Base-by-base conservation (phyloP, 2,888 invertebrate species). In the Artemia sp. region DNA sequence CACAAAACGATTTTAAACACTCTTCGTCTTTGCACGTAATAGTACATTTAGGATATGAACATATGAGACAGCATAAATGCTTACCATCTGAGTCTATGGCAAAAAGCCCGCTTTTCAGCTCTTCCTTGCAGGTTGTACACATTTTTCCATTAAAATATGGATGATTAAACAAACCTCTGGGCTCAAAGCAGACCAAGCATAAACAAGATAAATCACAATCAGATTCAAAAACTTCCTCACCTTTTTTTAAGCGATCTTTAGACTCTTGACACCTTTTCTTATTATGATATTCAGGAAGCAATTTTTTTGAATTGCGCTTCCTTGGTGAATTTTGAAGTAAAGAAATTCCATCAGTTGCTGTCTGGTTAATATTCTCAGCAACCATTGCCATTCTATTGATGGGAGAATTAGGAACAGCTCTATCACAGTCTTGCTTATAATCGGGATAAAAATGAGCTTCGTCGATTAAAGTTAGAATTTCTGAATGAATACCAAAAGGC, bases 231-330 rank as follows among this genome's bases (percentile, higher is more conserved):
- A 58, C 24, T 24, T 10, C 64, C 10, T 58, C 9, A 58, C 14
- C 64, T 24, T 58, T 58, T 58, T 58, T 24, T 9, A 58, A 11
- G n/a, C 64, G 64, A 19, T 58, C 64, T 58, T n/a, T 58, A n/a
- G 24, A 19, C 14, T 58, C 64, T 19, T 19, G 24, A n/a, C 24
- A 19, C 64, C n/a, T 24, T 24, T 58, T 58, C 24, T 58, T 58
- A n/a, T 10, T 19, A 38, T 38, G 38, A 38, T 38, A 38, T 38
- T 38, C 38, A 38, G 38, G 38, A 38, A 38, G 38, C 6, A 38
- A 5, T 38, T 38, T 38, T 38, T 38, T 38, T 38, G 38, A 38
- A 38, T 38, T 38, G 38, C 38, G 38, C 38, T 38, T 38, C 38
- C 38, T 38, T 38, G 6, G 38, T 38, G 38, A 38, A 38, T 38